phyloP scores from a whole-genome alignment of 1,140 invertebrate genomes.

The Drosophila pachea region DNA sequence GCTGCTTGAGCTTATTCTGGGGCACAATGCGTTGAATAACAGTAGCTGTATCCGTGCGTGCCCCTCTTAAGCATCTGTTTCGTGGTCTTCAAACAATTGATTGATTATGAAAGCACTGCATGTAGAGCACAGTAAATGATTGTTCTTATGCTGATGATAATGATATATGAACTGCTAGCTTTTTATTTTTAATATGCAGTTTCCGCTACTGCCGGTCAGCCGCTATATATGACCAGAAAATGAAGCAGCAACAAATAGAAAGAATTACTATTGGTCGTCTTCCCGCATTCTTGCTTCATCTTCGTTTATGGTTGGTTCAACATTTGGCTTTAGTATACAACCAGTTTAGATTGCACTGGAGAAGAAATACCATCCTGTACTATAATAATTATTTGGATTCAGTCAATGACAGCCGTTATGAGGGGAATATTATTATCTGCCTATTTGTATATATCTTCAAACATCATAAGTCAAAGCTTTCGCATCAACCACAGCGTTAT shows the following conservation, averaged over 20 bases:
- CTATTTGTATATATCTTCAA: no score
- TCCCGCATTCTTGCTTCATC: constrained; percentile 13
- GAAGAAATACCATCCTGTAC: no score
- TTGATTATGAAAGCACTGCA: constrained; percentile 59
- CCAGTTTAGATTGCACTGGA: no score
- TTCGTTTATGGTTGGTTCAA: neutral
- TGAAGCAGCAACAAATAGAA: constrained; percentile 9
- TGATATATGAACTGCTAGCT: constrained; percentile 51
- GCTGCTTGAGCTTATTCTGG: neutral
- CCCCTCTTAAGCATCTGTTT: constrained; percentile 29
- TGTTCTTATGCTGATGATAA: constrained; percentile 7
- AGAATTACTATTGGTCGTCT: constrained; percentile 43
- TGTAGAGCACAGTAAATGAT: constrained; percentile 46
- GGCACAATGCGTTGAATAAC: constrained; percentile 24
- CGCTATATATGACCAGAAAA: constrained; percentile 1
- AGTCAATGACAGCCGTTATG: no score
- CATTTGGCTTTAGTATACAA: no score
- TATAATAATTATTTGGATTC: no score
- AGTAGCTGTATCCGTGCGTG: constrained; percentile 2
- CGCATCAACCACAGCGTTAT: constrained; percentile 33
- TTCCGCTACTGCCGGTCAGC: constrained; percentile 31
- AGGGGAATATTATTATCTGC: no score
- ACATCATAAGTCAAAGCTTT: constrained; percentile 33
- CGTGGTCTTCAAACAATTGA: constrained; percentile 41
- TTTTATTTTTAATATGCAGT: constrained; percentile 60